These are phyloP conservation scores for Eidolon helvum DNA, from an alignment of 2,113 vertebrate genomes.

Conservation along the genomic window DNA sequence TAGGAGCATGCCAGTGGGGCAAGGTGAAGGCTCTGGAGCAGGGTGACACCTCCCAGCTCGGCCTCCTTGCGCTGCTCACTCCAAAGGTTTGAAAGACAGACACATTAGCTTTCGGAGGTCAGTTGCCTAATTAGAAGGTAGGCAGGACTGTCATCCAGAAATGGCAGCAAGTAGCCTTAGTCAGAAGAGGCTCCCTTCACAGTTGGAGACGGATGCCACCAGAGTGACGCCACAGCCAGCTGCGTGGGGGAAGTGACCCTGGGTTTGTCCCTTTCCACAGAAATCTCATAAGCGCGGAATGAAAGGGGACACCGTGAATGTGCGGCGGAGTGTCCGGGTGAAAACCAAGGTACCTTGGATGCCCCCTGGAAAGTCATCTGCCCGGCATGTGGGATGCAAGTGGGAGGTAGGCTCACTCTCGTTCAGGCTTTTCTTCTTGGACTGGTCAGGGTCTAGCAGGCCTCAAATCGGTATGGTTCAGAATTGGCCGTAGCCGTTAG, in stretches of 20 bases:
- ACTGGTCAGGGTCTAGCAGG: constrained; percentile 49
- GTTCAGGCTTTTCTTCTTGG: constrained; percentile 55
- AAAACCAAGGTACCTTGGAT: constrained; percentile 92
- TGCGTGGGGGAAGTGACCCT: constrained; percentile 35
- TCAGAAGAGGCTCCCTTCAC: not conserved
- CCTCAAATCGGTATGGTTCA: not conserved
- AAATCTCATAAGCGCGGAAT: constrained; percentile 83
- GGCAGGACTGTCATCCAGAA: not conserved
- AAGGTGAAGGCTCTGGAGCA: constrained; percentile 41
- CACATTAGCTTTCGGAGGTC: not conserved
- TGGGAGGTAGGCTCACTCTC: constrained; percentile 89
- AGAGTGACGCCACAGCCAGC: not conserved
- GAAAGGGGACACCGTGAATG: constrained; percentile 82
- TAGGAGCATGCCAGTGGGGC: constrained; percentile 73
- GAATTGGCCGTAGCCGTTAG: not conserved
- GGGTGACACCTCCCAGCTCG: not conserved
- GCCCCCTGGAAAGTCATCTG: constrained; percentile 89
- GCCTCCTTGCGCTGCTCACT: not conserved
- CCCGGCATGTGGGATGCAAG: constrained; percentile 85
- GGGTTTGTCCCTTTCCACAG: constrained; percentile 67
- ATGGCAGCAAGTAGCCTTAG: not conserved
- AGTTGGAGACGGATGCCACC: not conserved
- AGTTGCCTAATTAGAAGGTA: constrained; percentile 22
- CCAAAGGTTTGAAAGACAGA: constrained; percentile 5
- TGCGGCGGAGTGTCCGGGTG: constrained; percentile 83